Base-by-base conservation (phyloP, 2,888 invertebrate genomes). In the Apocheima hispidaria region DNA sequence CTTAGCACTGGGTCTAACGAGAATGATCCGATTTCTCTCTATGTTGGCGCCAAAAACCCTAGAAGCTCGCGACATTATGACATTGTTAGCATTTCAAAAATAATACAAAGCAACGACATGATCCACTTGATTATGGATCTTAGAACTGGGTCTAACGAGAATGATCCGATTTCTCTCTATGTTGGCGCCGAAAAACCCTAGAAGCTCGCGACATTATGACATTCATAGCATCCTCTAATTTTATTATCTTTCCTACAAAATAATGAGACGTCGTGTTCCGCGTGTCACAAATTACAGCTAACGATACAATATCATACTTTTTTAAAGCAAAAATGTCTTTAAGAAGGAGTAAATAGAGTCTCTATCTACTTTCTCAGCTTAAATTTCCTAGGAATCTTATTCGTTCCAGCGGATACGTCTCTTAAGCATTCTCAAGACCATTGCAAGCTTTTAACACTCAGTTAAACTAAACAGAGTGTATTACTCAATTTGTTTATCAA, bases 391-490 rank as follows among this genome's bases (percentile, higher is more conserved):
- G 51, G 57, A 36, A 51, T 43, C 57, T 50, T 58, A 18, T 44
- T 35, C 46, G 46, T 46, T 51, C 21, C 21, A 51, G 36, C 23
- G n/a, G 30, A 33, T 21, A 21, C 52, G 20, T 46, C 38, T 43
- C 51, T 28, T 14, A 18, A 46, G 44, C 20, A 43, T 50, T 40
- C 35, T 26, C n/a, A 53, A 41, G 40, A 26, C 14, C 16, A 16
- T 33, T 21, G 21, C 50, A 18, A 38, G 51, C 18, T 40, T 28
- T 48, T 41, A 35, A 26, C 60, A 53, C 53, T 49, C 49, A n/a
- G 49, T 50, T 54, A 21, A 43, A 49, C 49, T 49, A 50, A 60
- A 49, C 33, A 59, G 10, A 48, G 26, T 20, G 26, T 5, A 60
- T 50, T 49, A 18, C 38, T 18, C 46, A 26, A 48, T 50, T 54